Base-by-base conservation (phyloP, 1,140 invertebrate genomes). In the Mycetomoellerius zeteki region DNA sequence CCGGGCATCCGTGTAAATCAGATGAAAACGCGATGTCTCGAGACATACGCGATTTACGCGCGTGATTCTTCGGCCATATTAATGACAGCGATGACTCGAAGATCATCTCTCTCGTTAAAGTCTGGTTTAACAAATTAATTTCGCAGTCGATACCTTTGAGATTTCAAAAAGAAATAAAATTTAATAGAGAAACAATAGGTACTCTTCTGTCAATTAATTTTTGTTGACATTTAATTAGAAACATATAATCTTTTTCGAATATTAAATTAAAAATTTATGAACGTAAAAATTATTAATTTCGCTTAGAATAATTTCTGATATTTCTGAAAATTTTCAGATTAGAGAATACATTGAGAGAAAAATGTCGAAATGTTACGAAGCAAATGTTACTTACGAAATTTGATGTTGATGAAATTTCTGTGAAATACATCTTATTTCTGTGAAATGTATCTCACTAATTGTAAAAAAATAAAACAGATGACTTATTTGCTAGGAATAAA, bases 1-100 rank as follows among this genome's bases (percentile, higher is more conserved):
- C 50, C 1, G n/a, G 0, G 12, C 62, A 21, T 37, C 24, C 81
- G 80, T 67, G 85, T 85, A 89, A 89, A 91, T 91, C 80, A 58
- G 27, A n/a, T n/a, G 16, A 56, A 71, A 52, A 58, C 64, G 21
- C 47, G 24, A 14, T 14, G 24, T 10, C 6, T n/a, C 30, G 24
- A 54, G 16, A 47, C 4, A 24, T 50, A 80, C 30, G 37, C 21
- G 62, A 77, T 60, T 77, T 27, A 50, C 50, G 21, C 7, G 8
- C 12, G n/a, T 47, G 52, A 81, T 58, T 62, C 37, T 58, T 65
- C 16, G 27, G 64, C 24, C 27, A 58, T 85, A 54, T 80, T 58
- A 58, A 82, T 56, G 43, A 76, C 64, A 21, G 60, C 54, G 54
- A 80, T 33, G 62, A 84, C 19, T n/a, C 5, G 47, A 37, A 43